Percentiles rank a stretch among this genome's conserved stretches.
phyloP scores from a whole-genome alignment of 1,140 invertebrate species.

The Dysdera silvatica region DNA sequence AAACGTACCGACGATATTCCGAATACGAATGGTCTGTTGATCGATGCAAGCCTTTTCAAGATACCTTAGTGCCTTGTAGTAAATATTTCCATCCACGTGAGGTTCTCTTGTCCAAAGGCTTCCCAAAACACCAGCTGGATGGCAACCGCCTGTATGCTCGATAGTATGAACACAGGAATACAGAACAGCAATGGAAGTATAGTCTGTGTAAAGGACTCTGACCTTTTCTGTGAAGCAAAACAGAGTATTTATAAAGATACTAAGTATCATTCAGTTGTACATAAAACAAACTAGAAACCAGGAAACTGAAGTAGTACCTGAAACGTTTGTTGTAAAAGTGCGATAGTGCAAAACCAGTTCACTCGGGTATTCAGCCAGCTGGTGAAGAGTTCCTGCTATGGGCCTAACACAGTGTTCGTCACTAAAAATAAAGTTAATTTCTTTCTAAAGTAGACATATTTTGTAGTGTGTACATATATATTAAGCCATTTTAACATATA shows the following conservation, averaged over 20 bases:
- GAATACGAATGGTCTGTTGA: neutral
- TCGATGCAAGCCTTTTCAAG: slow-evolving; percentile 18
- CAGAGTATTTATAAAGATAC: neutral
- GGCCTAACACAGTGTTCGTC: slow-evolving; percentile 20
- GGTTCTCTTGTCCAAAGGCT: slow-evolving; percentile 17
- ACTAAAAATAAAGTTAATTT: slow-evolving; percentile 12
- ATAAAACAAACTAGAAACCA: too few relatives aligned
- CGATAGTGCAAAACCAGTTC: neutral
- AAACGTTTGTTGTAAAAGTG: slow-evolving; percentile 16
- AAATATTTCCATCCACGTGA: slow-evolving; percentile 11
- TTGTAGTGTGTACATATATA: too few relatives aligned
- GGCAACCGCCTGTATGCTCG: slow-evolving; percentile 11
- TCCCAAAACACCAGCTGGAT: slow-evolving; percentile 7
- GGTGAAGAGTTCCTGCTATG: slow-evolving; percentile 5
- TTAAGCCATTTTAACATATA: too few relatives aligned
- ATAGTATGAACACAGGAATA: slow-evolving; percentile 12
- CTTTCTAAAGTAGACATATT: too few relatives aligned
- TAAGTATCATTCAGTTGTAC: neutral
- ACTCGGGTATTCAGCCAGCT: neutral
- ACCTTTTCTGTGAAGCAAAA: slow-evolving; percentile 2
- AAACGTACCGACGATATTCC: slow-evolving; percentile 15
- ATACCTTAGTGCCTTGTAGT: slow-evolving; percentile 1
- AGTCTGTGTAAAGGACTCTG: slow-evolving; percentile 18
- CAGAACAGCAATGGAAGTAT: slow-evolving; percentile 6
- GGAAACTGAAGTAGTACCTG: too few relatives aligned